Percentiles rank a stretch among this genome's conserved stretches.
These are phyloP conservation scores for Tuta absoluta DNA, from an alignment of 2,888 invertebrate species.

Conservation along the genomic window DNA sequence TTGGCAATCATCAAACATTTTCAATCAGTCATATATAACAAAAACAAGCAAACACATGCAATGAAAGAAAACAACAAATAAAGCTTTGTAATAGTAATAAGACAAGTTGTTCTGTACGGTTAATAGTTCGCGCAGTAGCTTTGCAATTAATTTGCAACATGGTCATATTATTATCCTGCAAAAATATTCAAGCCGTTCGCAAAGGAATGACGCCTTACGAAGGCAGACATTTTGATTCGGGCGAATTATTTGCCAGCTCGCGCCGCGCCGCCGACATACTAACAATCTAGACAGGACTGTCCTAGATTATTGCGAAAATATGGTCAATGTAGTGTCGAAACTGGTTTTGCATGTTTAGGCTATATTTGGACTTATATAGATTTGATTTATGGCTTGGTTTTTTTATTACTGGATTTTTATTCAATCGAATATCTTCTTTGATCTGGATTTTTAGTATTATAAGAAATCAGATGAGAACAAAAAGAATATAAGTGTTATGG, in stretches of 20 bases:
- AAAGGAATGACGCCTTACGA: not conserved
- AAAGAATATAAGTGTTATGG: too few relatives aligned
- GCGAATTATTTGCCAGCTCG: not conserved
- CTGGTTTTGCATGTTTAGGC: not conserved
- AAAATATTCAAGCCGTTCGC: not conserved
- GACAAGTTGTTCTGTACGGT: not conserved
- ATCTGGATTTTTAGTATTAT: not conserved
- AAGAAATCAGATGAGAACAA: too few relatives aligned
- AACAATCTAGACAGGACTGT: constrained; percentile 1
- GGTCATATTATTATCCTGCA: not conserved
- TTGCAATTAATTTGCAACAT: not conserved
- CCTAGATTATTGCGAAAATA: not conserved
- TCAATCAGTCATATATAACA: too few relatives aligned
- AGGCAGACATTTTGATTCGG: not conserved
- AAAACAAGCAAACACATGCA: not conserved
- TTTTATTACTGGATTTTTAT: not conserved
- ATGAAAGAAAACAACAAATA: not conserved
- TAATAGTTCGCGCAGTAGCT: not conserved
- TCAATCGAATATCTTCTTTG: not conserved
- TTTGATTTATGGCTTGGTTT: not conserved
- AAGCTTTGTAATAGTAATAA: not conserved
- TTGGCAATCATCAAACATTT: too few relatives aligned
- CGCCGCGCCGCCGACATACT: not conserved
- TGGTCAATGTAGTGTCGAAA: not conserved
- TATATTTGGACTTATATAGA: not conserved